Base-by-base conservation (phyloP, 92 coral and sea anemone species). In the Zoanthus sansibaricus region DNA sequence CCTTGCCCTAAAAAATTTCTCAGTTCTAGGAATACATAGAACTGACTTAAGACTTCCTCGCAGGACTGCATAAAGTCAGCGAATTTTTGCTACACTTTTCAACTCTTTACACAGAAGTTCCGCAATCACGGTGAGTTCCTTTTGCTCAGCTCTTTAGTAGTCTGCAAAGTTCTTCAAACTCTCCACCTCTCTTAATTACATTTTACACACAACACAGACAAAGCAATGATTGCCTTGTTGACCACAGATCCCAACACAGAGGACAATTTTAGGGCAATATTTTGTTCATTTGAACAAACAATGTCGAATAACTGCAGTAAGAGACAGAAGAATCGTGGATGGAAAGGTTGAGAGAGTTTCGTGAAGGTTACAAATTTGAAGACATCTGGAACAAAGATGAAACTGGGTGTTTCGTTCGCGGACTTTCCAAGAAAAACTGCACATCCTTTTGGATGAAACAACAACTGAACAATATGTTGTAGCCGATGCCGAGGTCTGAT, bases 371-470 rank as follows among this genome's bases (percentile, higher is more conserved):
- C 76, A 86, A 76, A 47, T 76, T 83, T 47, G 83, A 85, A 42
- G 72, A 86, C 32, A 64, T 59, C 89, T 76, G 83, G 89, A 75
- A 76, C 10, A 16, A 76, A 86, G 76, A 76, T 17, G 67, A 86
- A 49, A 86, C 77, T 44, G 89, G 83, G 76, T 75, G 76, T 86
- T 86, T 75, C 72, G 75, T 86, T 51, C 37, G 16, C 56, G 83
- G 76, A 49, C 89, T 86, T 76, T 83, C 76, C 45, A 70, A 75
- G 72, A 86, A 86, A 86, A 86, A 25, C 25, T 25, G 25, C 25
- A 25, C 25, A 25, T 25, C 25, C 25, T 25, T 25, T 25, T 25
- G 25, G 25, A 25, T 25, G 25, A 25, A 25, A 25, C 25, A 25
- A 25, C 25, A 25, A 25, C 25, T 25, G 25, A 25, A 25, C 25